These are phyloP conservation scores for Empidonax traillii DNA, from an alignment of 2,113 vertebrate species.

Conservation along the genomic window DNA sequence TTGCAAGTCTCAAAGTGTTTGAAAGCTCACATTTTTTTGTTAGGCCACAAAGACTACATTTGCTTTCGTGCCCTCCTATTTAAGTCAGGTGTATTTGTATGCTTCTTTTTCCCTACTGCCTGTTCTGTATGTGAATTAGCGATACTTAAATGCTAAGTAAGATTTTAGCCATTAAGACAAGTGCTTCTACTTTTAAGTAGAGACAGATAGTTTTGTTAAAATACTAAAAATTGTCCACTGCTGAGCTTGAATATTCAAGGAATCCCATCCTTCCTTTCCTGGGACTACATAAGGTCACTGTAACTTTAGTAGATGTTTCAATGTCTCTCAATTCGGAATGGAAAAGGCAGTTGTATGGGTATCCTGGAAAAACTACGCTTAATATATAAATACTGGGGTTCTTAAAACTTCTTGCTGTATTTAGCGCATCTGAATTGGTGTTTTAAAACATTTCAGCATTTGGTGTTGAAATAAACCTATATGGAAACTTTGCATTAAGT, in stretches of 20 bases:
- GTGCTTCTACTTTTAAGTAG: neutral
- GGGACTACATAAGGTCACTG: neutral
- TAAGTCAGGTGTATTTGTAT: neutral
- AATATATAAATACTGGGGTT: neutral
- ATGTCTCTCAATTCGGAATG: neutral
- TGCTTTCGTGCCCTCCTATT: neutral
- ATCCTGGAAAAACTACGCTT: neutral
- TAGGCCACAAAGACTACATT: neutral
- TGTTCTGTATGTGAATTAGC: neutral
- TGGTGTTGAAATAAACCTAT: neutral
- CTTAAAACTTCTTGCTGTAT: neutral
- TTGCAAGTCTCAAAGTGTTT: neutral
- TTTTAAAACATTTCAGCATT: neutral
- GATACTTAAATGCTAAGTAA: neutral
- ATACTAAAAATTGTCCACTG: neutral
- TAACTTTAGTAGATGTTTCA: neutral
- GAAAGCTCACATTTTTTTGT: neutral
- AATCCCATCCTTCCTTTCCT: neutral
- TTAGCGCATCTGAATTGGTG: neutral
- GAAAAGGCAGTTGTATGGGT: neutral
- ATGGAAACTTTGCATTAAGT: neutral
- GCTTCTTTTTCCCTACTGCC: neutral
- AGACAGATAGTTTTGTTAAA: neutral
- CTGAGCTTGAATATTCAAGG: neutral
- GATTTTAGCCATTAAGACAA: neutral